Evolutionary conservation across 2,888 invertebrate species (phyloP), one percentile per base, ranked within the genome.

Genomic region (Cephalotes varians): DNA sequence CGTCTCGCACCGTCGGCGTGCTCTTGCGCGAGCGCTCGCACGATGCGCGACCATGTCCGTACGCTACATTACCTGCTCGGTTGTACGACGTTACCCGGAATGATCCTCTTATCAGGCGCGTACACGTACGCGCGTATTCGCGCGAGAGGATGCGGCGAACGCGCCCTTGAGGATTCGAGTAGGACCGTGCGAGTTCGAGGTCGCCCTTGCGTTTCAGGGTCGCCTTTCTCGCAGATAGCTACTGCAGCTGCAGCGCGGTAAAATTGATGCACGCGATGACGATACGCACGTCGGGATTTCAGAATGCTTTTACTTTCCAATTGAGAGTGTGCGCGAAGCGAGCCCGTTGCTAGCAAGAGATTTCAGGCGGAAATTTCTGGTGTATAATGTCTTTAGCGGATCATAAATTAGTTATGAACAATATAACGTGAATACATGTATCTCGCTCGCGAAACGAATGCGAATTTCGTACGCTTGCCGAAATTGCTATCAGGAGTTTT

Each of bases 21-120:
- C 69, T 40, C 77, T 60, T 84, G 74, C 47, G 83, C 84, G 82
- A 76, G 64, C 25, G 60, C 83, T 65, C 85, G 81, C 72, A 67
- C 85, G 82, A 84, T 85, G 86, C 85, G 85, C 88, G 85, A 88
- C 82, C 82, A 80, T 85, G 84, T 81, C 69, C 81, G 72, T 86
- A 88, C 84, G 88, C 85, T 77, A 84, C 88, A 87, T 90, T 91
- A 91, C 87, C 85, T 86, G 82, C 54, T 85, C 85, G 88, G 87
- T 90, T 88, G 85, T 86, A 87, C 82, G 81, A 87, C 73, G 74
- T 67, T 81, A 85, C 71, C 72, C 79, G 80, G 82, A 85, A 87
- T 83, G 86, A 87, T 88, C 73, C 82, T 85, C 85, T 87, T 87
- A 88, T 85, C 84, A 77, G 47, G 25, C 62, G 77, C 64, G 51